phyloP scores from a whole-genome alignment of 2,797 vertebrate genomes.

The Crenichthys baileyi region DNA sequence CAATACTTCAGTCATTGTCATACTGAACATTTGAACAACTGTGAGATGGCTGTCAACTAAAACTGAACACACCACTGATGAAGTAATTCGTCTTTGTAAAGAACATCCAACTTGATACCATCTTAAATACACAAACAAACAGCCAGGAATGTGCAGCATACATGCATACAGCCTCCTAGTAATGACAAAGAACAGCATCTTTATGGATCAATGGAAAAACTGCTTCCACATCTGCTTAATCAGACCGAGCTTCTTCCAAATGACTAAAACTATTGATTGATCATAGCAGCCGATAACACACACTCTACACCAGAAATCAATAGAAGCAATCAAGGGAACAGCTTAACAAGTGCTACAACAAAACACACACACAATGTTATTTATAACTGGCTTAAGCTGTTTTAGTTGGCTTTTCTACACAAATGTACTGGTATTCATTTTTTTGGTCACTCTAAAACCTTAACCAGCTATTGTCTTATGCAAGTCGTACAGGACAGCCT shows the following conservation, averaged over 20 bases:
- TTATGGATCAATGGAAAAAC: constrained; percentile 63
- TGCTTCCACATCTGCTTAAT: constrained; percentile 58
- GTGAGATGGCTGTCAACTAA: neutral
- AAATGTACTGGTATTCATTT: neutral
- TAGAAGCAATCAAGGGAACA: constrained; percentile 33
- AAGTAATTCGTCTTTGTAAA: too few relatives aligned
- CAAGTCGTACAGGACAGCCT: neutral
- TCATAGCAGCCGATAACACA: constrained; percentile 18
- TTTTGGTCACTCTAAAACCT: neutral
- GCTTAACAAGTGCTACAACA: constrained; percentile 25
- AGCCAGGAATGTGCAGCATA: neutral
- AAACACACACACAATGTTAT: neutral
- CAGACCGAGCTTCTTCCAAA: constrained; percentile 45
- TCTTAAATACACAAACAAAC: neutral
- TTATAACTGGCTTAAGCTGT: neutral
- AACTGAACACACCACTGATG: neutral
- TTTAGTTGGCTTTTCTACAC: neutral
- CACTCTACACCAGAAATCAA: constrained; percentile 43
- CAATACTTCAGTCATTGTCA: too few relatives aligned
- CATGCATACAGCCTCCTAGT: constrained; percentile 17
- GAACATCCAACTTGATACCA: neutral
- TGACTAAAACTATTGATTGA: constrained; percentile 27
- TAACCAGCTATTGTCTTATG: neutral
- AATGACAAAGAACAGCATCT: constrained; percentile 52
- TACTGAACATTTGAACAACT: neutral